Evolutionary conservation across 2,888 invertebrate species (phyloP), one percentile per base, ranked within the genome.

Genomic region (Colostygia pectinataria): DNA sequence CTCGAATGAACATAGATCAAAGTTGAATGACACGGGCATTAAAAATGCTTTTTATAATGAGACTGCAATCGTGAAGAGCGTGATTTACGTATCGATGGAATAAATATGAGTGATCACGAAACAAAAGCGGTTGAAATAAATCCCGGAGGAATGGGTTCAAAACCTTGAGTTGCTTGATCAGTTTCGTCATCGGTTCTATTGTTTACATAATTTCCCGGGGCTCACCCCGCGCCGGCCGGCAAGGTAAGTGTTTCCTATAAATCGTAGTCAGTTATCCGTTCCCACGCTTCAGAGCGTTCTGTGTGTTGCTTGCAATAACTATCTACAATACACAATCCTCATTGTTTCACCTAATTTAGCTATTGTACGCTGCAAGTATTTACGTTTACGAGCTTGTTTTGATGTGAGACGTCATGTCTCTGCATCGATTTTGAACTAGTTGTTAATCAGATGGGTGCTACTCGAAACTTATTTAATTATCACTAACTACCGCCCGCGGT

Each of bases 311-410:
- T 78, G 74, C 77, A 79, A 80, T 82, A 83, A 78, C 80, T 80
- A 61, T 61, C 61, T 61, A 72, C 74, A 77, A 77, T 77, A 83
- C 79, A 87, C 86, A 85, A 84, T 80, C 86, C 83, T 80, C 86
- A 88, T 89, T 90, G 89, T 90, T 88, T 81, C 83, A 81, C 77
- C 81, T 80, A 83, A 85, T 87, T 87, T 80, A 78, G 79, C 88
- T 84, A 89, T 89, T 89, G 89, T 89, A 71, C 65, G 77, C 74
- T 66, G 54, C 72, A 65, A 74, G 71, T 87, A 89, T 88, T 86
- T 85, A 84, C 82, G 80, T 79, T 82, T 82, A 76, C 75, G 72
- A 76, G 66, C 63, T 54, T 73, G 72, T 73, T 73, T 62, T 70
- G 73, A 68, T 65, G 68, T 61, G 56, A 66, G 67, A 53, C 61